Base-by-base conservation (phyloP, 2,888 invertebrate species). In the Prosapia bicincta region DNA sequence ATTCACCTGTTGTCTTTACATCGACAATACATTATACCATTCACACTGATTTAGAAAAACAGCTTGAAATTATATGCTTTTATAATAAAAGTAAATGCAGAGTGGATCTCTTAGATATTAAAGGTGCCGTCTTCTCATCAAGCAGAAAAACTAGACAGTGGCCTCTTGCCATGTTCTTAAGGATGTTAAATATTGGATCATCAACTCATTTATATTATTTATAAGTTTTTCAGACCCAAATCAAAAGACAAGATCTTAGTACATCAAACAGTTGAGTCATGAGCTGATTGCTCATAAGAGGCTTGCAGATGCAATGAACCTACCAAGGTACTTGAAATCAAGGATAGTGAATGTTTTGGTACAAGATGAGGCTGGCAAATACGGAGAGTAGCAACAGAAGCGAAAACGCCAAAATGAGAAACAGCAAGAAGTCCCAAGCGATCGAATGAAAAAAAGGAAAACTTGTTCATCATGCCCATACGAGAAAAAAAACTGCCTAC, bases 11-110 rank as follows among this genome's bases (percentile, higher is more conserved):
- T 6, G 65, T 77, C 23, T 25, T 79, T 24, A 43, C 75, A 23
- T 78, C 78, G 10, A 76, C 75, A 32, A 79, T 77, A 76, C 78
- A 77, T 72, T 73, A 78, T 71, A 65, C 26, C 28, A 23, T 13
- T 3, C 32, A 23, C 24, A 38, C 10, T 32, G 75, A 72, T 54
- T n/a, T 26, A 5, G 77, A 70, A 24, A 26, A 43, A 10, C 75
- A 78, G 77, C 76, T 73, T 20, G 76, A 79, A 74, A 79, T 76
- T 15, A 72, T 76, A 28, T 28, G 43, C 0, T 75, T 70, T 10
- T 78, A 78, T 38, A 78, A 78, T 30, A 26, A 28, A 20, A 78
- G 69, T 24, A 78, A 76, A 38, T 70, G 65, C 13, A 76, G 77
- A 10, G 76, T 78, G 13, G 78, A 78, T 54, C 38, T 23, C 13